Percentiles rank a stretch among this genome's conserved stretches.
phyloP scores from a whole-genome alignment of 1,140 invertebrate genomes.

The Lasioglossum albipes region DNA sequence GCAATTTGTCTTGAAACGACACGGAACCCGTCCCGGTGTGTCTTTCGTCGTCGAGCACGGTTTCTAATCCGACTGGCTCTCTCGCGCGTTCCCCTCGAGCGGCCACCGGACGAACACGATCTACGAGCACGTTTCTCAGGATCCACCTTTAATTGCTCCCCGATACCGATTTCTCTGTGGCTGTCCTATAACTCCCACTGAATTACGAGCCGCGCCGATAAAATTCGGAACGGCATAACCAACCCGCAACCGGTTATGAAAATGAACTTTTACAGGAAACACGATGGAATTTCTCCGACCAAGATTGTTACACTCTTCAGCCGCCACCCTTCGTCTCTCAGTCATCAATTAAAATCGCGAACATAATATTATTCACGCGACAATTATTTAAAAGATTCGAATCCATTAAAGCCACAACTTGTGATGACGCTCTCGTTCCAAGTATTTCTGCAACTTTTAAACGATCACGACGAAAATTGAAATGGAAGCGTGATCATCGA shows the following conservation, averaged over 20 bases:
- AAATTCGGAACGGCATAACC: neutral
- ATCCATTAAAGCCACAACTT: no score
- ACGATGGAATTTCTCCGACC: neutral
- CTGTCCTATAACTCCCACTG: neutral
- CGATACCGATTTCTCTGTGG: neutral
- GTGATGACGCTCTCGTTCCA: no score
- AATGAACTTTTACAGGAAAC: constrained; percentile 12
- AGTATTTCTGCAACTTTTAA: no score
- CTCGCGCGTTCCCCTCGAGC: neutral
- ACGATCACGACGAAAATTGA: no score
- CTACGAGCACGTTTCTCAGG: constrained; percentile 3
- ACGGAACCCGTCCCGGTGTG: constrained; percentile 37
- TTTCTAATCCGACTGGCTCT: constrained; percentile 48
- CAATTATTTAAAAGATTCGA: no score
- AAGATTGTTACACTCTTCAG: neutral
- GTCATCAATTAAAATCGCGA: no score
- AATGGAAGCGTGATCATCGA: no score
- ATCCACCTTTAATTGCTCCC: constrained; percentile 22
- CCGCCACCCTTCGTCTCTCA: no score
- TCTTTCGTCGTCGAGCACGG: constrained; percentile 37
- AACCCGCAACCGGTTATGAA: constrained; percentile 15
- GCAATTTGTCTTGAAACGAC: constrained; percentile 57
- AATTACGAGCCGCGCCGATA: constrained; percentile 1
- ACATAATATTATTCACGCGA: no score
- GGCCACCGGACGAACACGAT: constrained; percentile 3